Conservation (phyloP, 2,797 vertebrate genomes). For the Psittacula echo region DNA sequence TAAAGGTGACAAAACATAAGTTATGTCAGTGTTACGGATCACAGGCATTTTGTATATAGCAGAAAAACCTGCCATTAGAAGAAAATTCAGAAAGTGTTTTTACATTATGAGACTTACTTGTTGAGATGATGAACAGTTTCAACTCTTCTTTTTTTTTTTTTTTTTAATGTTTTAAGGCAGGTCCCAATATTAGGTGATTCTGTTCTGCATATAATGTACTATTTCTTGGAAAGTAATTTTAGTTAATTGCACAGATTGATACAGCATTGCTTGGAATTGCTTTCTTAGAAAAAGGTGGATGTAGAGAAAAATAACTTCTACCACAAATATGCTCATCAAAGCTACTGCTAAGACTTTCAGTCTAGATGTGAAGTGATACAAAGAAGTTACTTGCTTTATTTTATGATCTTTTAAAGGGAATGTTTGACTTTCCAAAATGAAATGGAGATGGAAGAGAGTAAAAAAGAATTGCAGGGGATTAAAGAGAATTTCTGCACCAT, state of each 20-base stretch:
- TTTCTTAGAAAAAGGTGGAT: background rate
- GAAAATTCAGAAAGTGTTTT: background rate
- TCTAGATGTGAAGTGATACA: background rate
- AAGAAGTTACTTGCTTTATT: background rate
- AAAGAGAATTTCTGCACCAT: slow-evolving; percentile 81
- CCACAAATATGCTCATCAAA: background rate
- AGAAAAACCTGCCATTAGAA: background rate
- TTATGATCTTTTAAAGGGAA: slow-evolving; percentile 66
- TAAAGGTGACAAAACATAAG: background rate
- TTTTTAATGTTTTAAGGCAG: background rate
- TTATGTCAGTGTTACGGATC: background rate
- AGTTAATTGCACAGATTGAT: background rate
- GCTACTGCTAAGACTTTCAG: background rate
- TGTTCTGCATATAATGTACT: background rate
- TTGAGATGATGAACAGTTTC: background rate
- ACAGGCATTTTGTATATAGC: background rate
- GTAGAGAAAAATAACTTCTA: background rate
- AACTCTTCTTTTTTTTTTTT: background rate
- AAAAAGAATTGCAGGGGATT: slow-evolving; percentile 24
- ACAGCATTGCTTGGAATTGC: background rate
- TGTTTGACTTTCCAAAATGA: slow-evolving; percentile 62
- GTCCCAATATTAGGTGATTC: background rate
- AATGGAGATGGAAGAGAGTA: background rate
- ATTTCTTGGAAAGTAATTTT: background rate
- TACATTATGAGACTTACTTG: accelerated